Base-by-base conservation (phyloP, 2,888 invertebrate species). In the Apomyelois bistriatella region DNA sequence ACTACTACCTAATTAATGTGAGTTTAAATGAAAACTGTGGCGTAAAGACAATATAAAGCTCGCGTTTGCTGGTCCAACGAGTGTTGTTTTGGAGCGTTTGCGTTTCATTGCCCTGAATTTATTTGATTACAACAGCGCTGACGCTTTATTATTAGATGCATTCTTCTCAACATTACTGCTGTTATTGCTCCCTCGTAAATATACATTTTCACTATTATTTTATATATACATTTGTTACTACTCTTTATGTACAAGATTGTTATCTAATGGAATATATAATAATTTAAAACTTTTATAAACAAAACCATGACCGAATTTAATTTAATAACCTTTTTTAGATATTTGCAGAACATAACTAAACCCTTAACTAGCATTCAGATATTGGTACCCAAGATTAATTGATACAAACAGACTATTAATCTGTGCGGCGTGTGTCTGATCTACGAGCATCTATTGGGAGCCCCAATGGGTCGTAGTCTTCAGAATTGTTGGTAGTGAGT, bases 41-140 rank as follows among this genome's bases (percentile, higher is more conserved):
- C 40, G 37, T 38, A 38, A 38, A 38, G 37, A 38, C 37, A 38
- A 7, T 35, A 60, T 60, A 64, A 62, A 62, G 58, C 59, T 61
- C 64, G 56, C 63, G 62, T 63, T 66, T 70, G 66, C 68, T 65
- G 63, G 61, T 59, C 60, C 62, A 70, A 63, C 61, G 62, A 62
- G 63, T 65, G 72, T 74, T 68, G 70, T 69, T 76, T 68, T 63
- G 58, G 58, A 58, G 57, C 57, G 16, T 41, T 16, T 58, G 65
- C 59, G 62, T 72, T 77, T 76, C 70, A 76, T 70, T 74, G 76
- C 65, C 70, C 74, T 70, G 69, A 76, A 79, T 81, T 76, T 74
- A 69, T 75, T 73, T 67, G 71, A 75, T 79, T 78, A 74, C 75
- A 65, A 72, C 71, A 73, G 52, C 60, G 56, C 65, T 65, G 60